phyloP scores from a whole-genome alignment of 1,140 invertebrate genomes.

The Oncopodura yosiiana region DNA sequence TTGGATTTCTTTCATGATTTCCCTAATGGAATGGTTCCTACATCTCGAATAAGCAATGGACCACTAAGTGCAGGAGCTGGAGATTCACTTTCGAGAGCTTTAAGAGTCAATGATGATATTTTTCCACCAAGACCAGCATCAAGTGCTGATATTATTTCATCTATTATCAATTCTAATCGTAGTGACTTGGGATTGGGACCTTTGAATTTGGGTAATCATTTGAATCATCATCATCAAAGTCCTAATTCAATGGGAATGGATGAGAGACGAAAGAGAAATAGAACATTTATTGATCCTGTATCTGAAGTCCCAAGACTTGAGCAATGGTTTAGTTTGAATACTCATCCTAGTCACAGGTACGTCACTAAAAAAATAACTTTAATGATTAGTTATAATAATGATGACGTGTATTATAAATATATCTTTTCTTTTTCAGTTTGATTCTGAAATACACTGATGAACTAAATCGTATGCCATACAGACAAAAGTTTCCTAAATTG shows the following conservation, averaged over 20 bases:
- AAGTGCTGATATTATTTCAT: constrained; percentile 30
- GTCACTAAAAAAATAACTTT: no score
- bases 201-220: constrained; percentile 39
- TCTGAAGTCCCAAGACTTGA: constrained; percentile 93
- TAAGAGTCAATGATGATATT: constrained; percentile 22
- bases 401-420: no score
- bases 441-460: constrained; percentile 89
- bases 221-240: constrained; percentile 40
- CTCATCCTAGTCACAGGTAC: constrained; percentile 93
- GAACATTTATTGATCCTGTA: constrained; percentile 98
- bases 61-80: not conserved
- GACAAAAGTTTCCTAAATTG: constrained; percentile 89
- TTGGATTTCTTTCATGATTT: constrained; percentile 31
- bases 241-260: constrained; percentile 44
- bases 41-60: not conserved
- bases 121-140: constrained; percentile 19
- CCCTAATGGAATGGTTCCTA: constrained; percentile 4
- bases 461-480: constrained; percentile 45
- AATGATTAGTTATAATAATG: no score
- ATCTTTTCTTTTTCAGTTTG: no score
- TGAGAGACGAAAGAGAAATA: constrained; percentile 81
- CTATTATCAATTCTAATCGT: constrained; percentile 39
- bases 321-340: constrained; percentile 94
- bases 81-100: constrained; percentile 16
- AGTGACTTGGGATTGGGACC: constrained; percentile 43